These are phyloP conservation scores for Plemyria rubiginata DNA, from an alignment of 2,888 invertebrate genomes.

Conservation along the genomic window DNA sequence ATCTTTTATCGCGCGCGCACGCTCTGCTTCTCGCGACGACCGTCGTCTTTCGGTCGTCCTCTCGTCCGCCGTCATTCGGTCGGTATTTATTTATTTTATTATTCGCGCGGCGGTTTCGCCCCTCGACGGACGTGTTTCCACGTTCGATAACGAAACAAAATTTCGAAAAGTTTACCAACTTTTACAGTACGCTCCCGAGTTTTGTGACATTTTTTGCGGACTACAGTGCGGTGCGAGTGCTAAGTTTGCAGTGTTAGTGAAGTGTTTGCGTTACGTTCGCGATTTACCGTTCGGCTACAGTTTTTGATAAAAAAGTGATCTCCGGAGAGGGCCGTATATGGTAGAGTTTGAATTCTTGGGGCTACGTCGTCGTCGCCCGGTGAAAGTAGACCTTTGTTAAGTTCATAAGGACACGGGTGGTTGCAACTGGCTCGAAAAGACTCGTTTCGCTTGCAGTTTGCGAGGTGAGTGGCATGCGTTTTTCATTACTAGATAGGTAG, in stretches of 20 bases:
- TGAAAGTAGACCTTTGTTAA: slow-evolving; percentile 84
- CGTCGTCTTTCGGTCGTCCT: slow-evolving; percentile 43
- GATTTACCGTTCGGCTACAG: slow-evolving; percentile 81
- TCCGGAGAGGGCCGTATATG: slow-evolving; percentile 77
- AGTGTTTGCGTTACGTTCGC: slow-evolving; percentile 70
- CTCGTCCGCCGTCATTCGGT: slow-evolving; percentile 35
- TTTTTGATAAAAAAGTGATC: slow-evolving; percentile 75
- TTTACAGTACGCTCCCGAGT: slow-evolving; percentile 64
- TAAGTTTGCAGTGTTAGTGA: slow-evolving; percentile 66
- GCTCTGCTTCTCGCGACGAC: slow-evolving; percentile 60
- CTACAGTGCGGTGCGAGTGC: slow-evolving; percentile 70
- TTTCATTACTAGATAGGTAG: neutral
- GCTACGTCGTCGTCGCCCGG: slow-evolving; percentile 67
- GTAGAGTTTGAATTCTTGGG: slow-evolving; percentile 70
- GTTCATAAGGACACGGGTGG: slow-evolving; percentile 81
- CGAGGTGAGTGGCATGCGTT: slow-evolving; percentile 72
- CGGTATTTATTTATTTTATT: slow-evolving; percentile 36
- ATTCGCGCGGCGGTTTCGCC: slow-evolving; percentile 71
- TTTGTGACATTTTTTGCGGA: slow-evolving; percentile 58
- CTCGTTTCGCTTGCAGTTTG: slow-evolving; percentile 75
- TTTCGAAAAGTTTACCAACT: slow-evolving; percentile 80
- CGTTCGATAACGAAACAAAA: slow-evolving; percentile 56
- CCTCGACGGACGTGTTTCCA: slow-evolving; percentile 54
- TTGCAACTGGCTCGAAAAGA: slow-evolving; percentile 74
- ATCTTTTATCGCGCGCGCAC: slow-evolving; percentile 58